A percentile compares a stretch with the other conserved stretches of the same genome.
Conservation (phyloP, 2,113 vertebrate genomes). For the Sturnira hondurensis region DNA sequence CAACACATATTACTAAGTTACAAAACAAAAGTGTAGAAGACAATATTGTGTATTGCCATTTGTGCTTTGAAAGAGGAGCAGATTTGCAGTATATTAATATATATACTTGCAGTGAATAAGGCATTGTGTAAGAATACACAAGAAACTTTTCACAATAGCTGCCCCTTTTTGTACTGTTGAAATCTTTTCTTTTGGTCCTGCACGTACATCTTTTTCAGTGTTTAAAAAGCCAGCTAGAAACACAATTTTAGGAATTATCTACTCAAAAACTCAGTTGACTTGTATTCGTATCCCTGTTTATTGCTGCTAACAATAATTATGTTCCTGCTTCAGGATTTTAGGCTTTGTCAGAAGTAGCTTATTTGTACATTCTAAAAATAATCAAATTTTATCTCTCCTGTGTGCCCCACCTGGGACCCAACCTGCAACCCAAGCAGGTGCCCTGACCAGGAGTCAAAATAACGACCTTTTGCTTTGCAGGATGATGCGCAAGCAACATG, state of each 20-base stretch:
- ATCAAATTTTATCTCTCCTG: not conserved
- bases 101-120: not conserved
- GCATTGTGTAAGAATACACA: not conserved
- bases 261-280: not conserved
- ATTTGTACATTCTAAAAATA: not conserved
- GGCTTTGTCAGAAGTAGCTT: not conserved
- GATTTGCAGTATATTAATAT: not conserved
- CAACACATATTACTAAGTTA: not conserved
- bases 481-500: too few species aligned
- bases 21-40: not conserved
- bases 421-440: too few species aligned
- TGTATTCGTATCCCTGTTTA: constrained; percentile 1
- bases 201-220: not conserved
- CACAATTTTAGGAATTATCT: not conserved
- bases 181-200: not conserved
- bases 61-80: not conserved
- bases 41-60: not conserved
- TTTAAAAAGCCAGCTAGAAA: constrained; percentile 13
- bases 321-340: not conserved
- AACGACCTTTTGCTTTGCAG: too few species aligned
- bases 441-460: too few species aligned
- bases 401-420: too few species aligned
- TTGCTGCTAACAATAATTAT: not conserved
- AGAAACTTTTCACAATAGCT: not conserved
- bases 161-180: not conserved